Conservation (phyloP, 2,888 invertebrate species). For the Ditula angustiorana region DNA sequence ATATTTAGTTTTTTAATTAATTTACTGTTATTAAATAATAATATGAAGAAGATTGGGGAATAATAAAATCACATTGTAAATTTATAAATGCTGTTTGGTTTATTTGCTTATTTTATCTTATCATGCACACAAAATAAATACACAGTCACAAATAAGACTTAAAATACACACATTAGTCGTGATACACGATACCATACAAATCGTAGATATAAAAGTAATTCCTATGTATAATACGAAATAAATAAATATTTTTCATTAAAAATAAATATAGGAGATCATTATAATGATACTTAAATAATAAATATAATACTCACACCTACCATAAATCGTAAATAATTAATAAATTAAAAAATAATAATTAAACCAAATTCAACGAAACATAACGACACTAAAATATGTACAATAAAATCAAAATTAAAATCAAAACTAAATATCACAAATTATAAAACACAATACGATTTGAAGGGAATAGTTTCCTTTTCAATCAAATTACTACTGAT, state of each 20-base stretch:
- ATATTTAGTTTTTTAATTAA: no score
- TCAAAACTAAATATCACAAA: conserved; percentile 49
- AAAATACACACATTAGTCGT: conserved; percentile 50
- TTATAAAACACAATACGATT: conserved; percentile 40
- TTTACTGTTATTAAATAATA: not conserved
- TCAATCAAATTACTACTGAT: conserved; percentile 64
- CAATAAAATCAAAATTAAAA: conserved; percentile 44
- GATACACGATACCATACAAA: conserved; percentile 60
- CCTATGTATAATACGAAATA: conserved; percentile 9
- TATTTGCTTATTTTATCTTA: conserved; percentile 50
- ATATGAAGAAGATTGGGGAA: not conserved
- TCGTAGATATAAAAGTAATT: conserved; percentile 38
- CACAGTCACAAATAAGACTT: conserved; percentile 55
- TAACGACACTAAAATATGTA: conserved; percentile 43
- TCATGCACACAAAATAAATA: conserved; percentile 50
- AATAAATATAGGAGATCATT: conserved; percentile 45
- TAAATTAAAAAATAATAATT: conserved; percentile 40
- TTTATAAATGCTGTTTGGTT: conserved; percentile 49
- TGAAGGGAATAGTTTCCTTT: conserved; percentile 59
- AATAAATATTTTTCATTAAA: conserved; percentile 41
- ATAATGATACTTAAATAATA: conserved; percentile 34
- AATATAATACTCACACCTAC: conserved; percentile 23
- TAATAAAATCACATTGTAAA: conserved; percentile 16
- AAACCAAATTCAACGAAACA: conserved; percentile 26
- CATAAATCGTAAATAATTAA: conserved; percentile 26